These are phyloP conservation scores for Diarsia mendica DNA, from an alignment of 2,888 invertebrate genomes.

Conservation along the genomic window DNA sequence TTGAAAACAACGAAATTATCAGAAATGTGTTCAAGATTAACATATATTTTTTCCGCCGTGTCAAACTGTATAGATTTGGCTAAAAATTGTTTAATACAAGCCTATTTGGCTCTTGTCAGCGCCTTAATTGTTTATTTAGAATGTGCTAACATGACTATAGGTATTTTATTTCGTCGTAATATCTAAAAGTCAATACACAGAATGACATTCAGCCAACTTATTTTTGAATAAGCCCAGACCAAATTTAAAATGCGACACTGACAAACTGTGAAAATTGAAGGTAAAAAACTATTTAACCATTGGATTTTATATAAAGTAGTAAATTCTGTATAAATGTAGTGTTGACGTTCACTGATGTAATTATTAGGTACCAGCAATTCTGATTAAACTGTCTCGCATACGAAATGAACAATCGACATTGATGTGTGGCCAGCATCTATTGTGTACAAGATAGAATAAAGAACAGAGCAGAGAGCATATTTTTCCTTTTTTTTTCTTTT, in stretches of 20 bases:
- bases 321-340: not conserved
- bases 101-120: too few relatives aligned
- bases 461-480: constrained; percentile 35
- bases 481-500: constrained; percentile 46
- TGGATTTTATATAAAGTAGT: not conserved
- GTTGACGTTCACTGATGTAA: constrained; percentile 1
- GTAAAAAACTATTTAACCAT: not conserved
- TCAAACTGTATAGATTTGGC: too few relatives aligned
- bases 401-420: constrained; percentile 18
- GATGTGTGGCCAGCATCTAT: constrained; percentile 28
- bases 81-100: too few relatives aligned
- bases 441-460: constrained; percentile 47
- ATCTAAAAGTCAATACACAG: not conserved
- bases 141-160: not conserved
- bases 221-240: not conserved
- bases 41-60: too few relatives aligned
- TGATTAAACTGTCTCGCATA: not conserved
- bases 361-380: not conserved
- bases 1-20: too few relatives aligned
- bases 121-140: not conserved
- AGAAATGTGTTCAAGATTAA: too few relatives aligned
- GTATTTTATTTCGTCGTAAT: not conserved
- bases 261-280: not conserved
- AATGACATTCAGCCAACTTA: not conserved
- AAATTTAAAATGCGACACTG: not conserved